Base-by-base conservation (phyloP, 2,113 vertebrate genomes). In the Aphelocoma coerulescens region DNA sequence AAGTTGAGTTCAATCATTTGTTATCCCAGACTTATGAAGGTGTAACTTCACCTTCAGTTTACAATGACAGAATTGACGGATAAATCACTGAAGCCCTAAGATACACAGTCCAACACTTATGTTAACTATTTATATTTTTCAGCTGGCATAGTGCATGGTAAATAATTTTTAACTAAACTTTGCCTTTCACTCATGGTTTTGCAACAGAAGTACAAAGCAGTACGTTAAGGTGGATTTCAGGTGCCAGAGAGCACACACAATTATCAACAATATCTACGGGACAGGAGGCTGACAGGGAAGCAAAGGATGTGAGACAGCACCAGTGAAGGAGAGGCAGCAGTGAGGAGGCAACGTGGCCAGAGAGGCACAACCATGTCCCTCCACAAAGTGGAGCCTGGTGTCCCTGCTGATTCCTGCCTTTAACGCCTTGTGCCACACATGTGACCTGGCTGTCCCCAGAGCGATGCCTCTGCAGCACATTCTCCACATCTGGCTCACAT, bases 191-290 rank as follows among this genome's bases (percentile, higher is more conserved):
- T 71, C n/a, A 28, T 1, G 2, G 55, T 43, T 89, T 88, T 85
- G 17, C 49, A 85, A 33, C 32, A 33, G 32, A 85, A 88, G 7
- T 26, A 80, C 49, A 57, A 87, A 72, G 57, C 39, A 52, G 27
- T 3, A 5, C 0, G 0, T 27, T 79, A 35, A 71, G 33, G 66
- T 2, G 2, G 27, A 85, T 35, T 59, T 81, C 62, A 44, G 63
- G 32, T 13, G 28, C 22, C 46, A 41, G n/a, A 55, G 33, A 22
- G 43, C 35, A 19, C 0, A 0, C 16, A 17, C 15, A 10, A 2
- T 33, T 55, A 43, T 9, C 6, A 4, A 27, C 3, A 6, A 2
- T 7, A 39, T 20, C 35, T 28, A 10, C 0, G 1, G 54, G 48
- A 67, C 35, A 73, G 44, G 37, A 82, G 32, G 67, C n/a, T 6